A percentile compares a stretch with the other conserved stretches of the same genome.
These are phyloP conservation scores for Melanostigma gelatinosum DNA, from an alignment of 2,113 vertebrate genomes.

Conservation along the genomic window DNA sequence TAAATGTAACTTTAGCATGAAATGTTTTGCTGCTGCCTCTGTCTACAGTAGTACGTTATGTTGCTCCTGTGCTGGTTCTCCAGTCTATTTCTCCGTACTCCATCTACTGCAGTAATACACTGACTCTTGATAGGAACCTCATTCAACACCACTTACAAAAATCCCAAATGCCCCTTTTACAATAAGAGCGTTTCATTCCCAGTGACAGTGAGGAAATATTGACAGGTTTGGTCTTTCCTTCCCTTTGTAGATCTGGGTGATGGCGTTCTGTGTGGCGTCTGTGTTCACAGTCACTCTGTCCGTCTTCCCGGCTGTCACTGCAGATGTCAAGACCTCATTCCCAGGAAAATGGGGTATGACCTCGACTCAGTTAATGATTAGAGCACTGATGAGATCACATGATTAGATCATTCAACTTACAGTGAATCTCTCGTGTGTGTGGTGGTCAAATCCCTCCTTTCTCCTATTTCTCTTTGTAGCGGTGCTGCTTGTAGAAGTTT, in stretches of 20 bases:
- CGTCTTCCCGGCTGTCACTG: slow-evolving; percentile 89
- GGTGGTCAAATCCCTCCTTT: rapidly evolving
- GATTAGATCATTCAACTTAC: neutral
- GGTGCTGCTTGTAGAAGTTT: too few species aligned
- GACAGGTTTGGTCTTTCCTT: neutral
- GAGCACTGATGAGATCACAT: too few species aligned
- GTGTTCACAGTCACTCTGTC: slow-evolving; percentile 90
- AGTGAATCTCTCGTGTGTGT: neutral
- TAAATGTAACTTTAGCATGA: too few species aligned
- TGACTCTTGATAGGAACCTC: too few species aligned
- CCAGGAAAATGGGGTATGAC: slow-evolving; percentile 83
- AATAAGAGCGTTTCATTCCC: neutral
- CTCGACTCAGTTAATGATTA: rapidly evolving
- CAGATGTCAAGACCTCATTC: slow-evolving; percentile 80
- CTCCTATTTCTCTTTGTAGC: too few species aligned
- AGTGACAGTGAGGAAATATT: neutral
- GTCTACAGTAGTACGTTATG: too few species aligned
- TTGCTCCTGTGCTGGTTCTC: too few species aligned
- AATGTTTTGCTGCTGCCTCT: too few species aligned
- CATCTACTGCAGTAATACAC: too few species aligned
- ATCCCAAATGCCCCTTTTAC: neutral
- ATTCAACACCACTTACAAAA: too few species aligned
- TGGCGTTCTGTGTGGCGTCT: slow-evolving; percentile 88
- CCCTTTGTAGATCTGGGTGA: slow-evolving; percentile 85
- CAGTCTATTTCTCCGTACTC: too few species aligned